Evolutionary conservation across 2,113 vertebrate genomes (phyloP), one percentile per base, ranked within the genome.

Genomic region (Eonycteris spelaea): DNA sequence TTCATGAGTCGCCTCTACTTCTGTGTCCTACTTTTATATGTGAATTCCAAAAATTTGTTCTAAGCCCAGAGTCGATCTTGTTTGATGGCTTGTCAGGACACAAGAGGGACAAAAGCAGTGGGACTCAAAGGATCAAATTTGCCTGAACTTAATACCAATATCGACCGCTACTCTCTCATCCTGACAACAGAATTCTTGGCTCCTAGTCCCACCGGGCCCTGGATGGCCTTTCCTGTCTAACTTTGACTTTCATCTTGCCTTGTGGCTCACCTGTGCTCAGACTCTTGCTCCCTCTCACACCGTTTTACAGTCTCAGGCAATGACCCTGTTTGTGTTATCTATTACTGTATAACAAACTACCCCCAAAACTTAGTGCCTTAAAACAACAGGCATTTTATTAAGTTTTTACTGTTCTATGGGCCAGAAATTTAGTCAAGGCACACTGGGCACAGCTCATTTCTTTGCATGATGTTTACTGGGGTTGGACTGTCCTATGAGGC

Each of bases 261-360:
- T 6, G n/a, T 0, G 0, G 40, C 40, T 89, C 40, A 3, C 6
- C 5, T 0, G 19, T 35, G 55, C 65, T 30, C 65, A 38, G 74
- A 61, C 24, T 1, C 35, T 3, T 28, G 43, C 24, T 65, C 43
- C 12, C 35, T 51, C 30, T 35, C n/a, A 43, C 16, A 48, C 18
- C 24, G 9, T 0, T 15, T 1, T 5, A 67, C 30, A n/a, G 6
- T 2, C 63, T 12, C 26, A 8, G 75, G 26, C 6, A 12, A 40
- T 13, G 28, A 48, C 26, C 2, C 15, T 24, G 0, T 2, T 12
- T 45, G 26, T 16, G 2, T 83, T 22, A 18, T 9, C 8, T 24
- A 6, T 18, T 13, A 33, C 67, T 51, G 0, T 3, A 1, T 24
- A 48, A 77, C 68, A 88, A 8, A 82, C 55, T 22, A 26, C 16